A percentile compares a stretch with the other conserved stretches of the same genome.
Conservation (phyloP, 1,140 invertebrate species). For the Bombyx mandarina region DNA sequence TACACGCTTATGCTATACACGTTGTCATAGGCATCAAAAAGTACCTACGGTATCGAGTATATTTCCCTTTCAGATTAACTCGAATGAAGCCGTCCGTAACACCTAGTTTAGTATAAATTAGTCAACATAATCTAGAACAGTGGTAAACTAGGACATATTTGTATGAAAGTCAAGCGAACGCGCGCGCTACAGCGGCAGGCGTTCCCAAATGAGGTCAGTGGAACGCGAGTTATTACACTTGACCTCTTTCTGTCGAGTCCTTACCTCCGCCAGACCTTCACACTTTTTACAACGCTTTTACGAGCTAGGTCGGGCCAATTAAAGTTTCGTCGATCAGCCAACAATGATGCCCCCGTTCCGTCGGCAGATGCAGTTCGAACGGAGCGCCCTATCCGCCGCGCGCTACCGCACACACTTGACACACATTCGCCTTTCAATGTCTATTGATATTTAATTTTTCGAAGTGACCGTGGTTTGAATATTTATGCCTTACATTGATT, state of each 20-base stretch:
- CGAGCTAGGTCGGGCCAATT: conserved; percentile 67
- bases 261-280: conserved; percentile 69
- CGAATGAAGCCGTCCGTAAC: no score
- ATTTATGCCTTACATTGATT: no score
- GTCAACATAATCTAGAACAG: conserved; percentile 20
- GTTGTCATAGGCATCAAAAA: no score
- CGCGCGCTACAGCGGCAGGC: conserved; percentile 30
- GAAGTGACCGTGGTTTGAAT: no score
- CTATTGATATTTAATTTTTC: conserved; percentile 31
- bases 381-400: conserved; percentile 12
- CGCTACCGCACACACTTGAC: conserved; percentile 49
- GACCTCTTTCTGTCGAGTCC: conserved; percentile 67
- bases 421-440: conserved; percentile 50
- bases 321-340: conserved; percentile 49
- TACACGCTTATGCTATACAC: no score
- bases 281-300: conserved; percentile 68
- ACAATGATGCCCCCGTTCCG: conserved; percentile 44
- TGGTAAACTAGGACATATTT: conserved; percentile 38
- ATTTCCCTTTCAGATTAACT: no score
- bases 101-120: not conserved
- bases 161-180: conserved; percentile 53
- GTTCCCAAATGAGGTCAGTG: conserved; percentile 64
- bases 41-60: no score
- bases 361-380: conserved; percentile 22
- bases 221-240: conserved; percentile 68